Base-by-base conservation (phyloP, 2,113 vertebrate species). In the Microcebus jonahi region DNA sequence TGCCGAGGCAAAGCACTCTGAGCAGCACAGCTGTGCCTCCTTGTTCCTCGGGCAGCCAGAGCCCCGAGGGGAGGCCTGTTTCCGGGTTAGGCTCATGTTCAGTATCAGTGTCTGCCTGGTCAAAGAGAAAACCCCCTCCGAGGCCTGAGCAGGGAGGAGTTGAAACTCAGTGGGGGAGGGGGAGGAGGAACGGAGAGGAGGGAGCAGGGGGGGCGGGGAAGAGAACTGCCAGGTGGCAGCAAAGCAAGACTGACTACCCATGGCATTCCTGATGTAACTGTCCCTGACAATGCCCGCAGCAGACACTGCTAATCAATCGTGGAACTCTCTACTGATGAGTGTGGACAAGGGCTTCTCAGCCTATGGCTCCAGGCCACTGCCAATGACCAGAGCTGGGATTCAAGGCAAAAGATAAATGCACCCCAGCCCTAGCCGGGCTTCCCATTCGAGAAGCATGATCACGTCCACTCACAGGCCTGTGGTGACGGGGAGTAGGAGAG, bases 401-500 rank as follows among this genome's bases (percentile, higher is more conserved):
- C 18, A 12, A 10, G 27, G 36, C 25, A 31, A 55, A 10, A 61
- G 0, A 20, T 34, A 34, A 73, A 61, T 1, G 13, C 0, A 2
- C 0, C 14, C 55, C 53, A 9, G 8, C 71, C 53, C 31, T 3
- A 7, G 42, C 45, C 65, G 6, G n/a, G 36, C 0, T 6, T 48
- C 55, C 45, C 36, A n/a, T 73, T 50, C 59, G 39, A 34, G n/a
- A 15, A 48, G 39, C 25, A 8, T 6, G 68, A 21, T 3, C 31
- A 21, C 0, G 0, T 14, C 57, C 42, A 9, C 42, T 29, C 68
- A 18, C 17, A 0, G 57, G 65, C 25, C 50, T n/a, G 20, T 1
- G 2, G n/a, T 3, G 25, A 80, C 5, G 31, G 53, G 0, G 20
- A 42, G 3, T 18, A 0, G 17, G 15, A 23, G 12, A 5, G 29